Percentiles rank a stretch among this genome's conserved stretches.
These are phyloP conservation scores for Tenodera sinensis DNA, from an alignment of 2,888 invertebrate genomes.

Conservation along the genomic window DNA sequence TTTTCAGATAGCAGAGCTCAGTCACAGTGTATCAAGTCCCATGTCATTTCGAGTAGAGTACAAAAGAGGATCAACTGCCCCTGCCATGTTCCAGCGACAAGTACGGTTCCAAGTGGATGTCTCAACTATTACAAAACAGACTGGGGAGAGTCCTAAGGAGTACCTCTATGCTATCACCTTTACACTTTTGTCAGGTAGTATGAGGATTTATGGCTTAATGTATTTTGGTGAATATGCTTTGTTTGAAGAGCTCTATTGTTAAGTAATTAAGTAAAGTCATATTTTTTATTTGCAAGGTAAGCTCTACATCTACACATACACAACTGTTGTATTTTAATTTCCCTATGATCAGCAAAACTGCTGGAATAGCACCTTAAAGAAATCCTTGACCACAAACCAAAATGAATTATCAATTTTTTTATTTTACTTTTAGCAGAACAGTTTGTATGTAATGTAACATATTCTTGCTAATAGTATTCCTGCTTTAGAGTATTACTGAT, in stretches of 20 bases:
- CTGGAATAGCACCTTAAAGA: neutral
- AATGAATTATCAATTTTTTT: neutral
- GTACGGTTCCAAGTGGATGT: slow-evolving; percentile 79
- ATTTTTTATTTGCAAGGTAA: neutral
- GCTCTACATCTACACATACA: neutral
- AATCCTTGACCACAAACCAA: neutral
- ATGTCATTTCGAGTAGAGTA: slow-evolving; percentile 98
- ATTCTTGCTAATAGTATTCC: neutral
- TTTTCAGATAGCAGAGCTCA: slow-evolving; percentile 86
- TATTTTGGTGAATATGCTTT: neutral
- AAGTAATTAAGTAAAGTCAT: neutral
- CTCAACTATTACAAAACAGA: slow-evolving; percentile 48
- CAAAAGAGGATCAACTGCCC: slow-evolving; percentile 88
- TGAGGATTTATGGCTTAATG: slow-evolving; percentile 31
- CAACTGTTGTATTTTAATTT: neutral
- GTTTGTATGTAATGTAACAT: neutral
- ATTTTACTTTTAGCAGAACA: neutral
- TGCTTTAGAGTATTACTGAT: neutral
- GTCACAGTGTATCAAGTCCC: slow-evolving; percentile 96
- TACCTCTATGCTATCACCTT: slow-evolving; percentile 90
- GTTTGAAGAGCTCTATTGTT: neutral
- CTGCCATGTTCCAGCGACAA: slow-evolving; percentile 94
- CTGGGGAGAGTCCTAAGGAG: slow-evolving; percentile 62
- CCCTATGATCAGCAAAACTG: neutral
- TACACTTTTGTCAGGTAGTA: slow-evolving; percentile 82